Conservation (phyloP, 2,888 invertebrate species). For the Eugnorisma glareosa region DNA sequence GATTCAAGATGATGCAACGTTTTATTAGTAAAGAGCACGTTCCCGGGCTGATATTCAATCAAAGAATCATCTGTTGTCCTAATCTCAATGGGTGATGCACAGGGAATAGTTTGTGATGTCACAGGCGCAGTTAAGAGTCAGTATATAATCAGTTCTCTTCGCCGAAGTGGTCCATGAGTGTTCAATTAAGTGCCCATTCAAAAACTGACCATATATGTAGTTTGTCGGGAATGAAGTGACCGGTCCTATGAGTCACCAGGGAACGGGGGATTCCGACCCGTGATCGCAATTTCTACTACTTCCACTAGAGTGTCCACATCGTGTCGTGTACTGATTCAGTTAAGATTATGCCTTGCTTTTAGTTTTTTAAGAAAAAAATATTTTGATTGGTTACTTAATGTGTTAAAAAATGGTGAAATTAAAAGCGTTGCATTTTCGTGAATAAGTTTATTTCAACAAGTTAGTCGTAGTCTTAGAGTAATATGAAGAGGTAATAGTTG, state of each 20-base stretch:
- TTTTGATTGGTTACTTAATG: neutral
- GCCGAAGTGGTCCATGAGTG: conserved; percentile 31
- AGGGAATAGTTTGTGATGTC: conserved; percentile 8
- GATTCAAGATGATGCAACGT: conserved; percentile 11
- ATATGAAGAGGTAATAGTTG: too few relatives aligned
- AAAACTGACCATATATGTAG: too few relatives aligned
- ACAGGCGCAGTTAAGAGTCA: neutral
- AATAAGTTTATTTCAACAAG: neutral
- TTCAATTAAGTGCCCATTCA: neutral
- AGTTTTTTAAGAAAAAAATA: neutral
- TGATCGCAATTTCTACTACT: neutral
- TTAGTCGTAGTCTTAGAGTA: neutral
- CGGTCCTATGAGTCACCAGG: conserved; percentile 24
- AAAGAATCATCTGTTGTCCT: conserved; percentile 5
- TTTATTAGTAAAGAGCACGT: neutral
- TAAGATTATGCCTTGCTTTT: neutral
- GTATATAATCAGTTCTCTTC: conserved; percentile 5
- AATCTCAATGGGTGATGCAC: conserved; percentile 18
- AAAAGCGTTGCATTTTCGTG: neutral
- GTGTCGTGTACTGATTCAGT: neutral
- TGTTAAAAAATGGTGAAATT: neutral
- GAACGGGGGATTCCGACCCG: neutral
- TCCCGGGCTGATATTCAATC: neutral
- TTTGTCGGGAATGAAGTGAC: neutral
- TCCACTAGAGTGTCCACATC: conserved; percentile 15